Percentiles rank a stretch among this genome's conserved stretches.
Conservation (phyloP, 2,888 invertebrate genomes). For the Pristionchus exspectatus region DNA sequence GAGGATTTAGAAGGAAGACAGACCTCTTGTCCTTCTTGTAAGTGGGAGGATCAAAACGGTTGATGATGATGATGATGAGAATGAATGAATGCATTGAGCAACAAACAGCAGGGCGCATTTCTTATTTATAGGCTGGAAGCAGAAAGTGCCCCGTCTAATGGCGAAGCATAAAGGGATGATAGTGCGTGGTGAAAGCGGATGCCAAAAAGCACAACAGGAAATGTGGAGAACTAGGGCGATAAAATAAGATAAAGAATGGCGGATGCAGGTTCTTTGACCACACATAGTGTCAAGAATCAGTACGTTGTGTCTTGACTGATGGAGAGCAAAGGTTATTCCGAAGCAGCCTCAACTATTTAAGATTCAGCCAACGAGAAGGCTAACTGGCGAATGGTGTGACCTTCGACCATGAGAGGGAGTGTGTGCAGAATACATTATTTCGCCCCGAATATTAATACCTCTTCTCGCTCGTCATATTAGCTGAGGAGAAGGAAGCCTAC, state of each 20-base stretch:
- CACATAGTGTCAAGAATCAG: no score
- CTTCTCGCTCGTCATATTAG: not conserved
- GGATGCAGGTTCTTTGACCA: no score
- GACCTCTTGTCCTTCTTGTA: no score
- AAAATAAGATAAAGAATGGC: not conserved
- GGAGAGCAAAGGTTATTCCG: no score
- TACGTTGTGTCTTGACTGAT: no score
- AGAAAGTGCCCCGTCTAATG: not conserved
- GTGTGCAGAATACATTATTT: not conserved
- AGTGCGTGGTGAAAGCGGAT: not conserved
- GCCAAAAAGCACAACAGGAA: not conserved
- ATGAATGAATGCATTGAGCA: not conserved
- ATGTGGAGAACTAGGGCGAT: not conserved
- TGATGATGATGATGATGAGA: no score
- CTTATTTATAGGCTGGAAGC: not conserved
- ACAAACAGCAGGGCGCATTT: not conserved
- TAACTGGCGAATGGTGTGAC: slow-evolving; percentile 33
- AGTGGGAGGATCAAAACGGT: no score
- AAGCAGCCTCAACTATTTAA: not conserved
- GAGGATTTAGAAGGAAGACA: no score
- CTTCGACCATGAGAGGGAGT: not conserved
- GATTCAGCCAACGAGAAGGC: not conserved
- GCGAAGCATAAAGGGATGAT: not conserved
- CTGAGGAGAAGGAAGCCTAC: not conserved
- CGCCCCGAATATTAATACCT: not conserved